phyloP scores from a whole-genome alignment of 2,888 invertebrate species.

The Andrena fulva region DNA sequence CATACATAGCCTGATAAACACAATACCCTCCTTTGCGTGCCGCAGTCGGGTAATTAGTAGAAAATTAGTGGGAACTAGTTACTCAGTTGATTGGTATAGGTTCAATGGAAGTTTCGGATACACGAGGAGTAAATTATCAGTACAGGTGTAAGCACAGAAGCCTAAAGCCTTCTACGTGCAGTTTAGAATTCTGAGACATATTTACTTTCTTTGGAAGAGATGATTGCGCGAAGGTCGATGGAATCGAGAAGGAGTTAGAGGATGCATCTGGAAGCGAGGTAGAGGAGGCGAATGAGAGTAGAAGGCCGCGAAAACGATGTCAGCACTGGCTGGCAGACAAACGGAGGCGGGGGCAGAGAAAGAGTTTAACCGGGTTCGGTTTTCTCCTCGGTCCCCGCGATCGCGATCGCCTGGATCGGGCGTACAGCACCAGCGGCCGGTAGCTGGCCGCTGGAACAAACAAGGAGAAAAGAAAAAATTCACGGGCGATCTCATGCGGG shows the following conservation, averaged over 20 bases:
- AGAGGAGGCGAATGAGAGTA: constrained; percentile 40
- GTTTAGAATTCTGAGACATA: no score
- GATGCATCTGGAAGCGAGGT: constrained; percentile 19
- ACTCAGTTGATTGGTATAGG: no score
- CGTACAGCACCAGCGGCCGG: constrained; percentile 54
- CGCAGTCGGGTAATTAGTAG: no score
- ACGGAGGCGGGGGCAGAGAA: constrained; percentile 65
- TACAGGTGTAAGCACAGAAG: no score
- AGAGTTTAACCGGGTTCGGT: constrained; percentile 70
- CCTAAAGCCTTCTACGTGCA: no score
- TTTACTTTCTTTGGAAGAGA: no score
- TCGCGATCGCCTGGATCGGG: constrained; percentile 66
- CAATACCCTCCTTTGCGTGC: no score
- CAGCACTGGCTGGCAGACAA: constrained; percentile 63
- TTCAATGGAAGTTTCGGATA: no score
- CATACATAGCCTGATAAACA: no score
- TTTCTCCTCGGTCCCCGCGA: constrained; percentile 67
- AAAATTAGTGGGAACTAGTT: no score
- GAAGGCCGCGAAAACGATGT: constrained; percentile 75
- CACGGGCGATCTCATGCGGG: constrained; percentile 47
- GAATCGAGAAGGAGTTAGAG: constrained; percentile 14
- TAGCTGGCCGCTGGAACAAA: constrained; percentile 48
- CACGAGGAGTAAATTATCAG: no score
- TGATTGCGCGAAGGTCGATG: background rate
- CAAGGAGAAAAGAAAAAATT: constrained; percentile 36